Evolutionary conservation across 2,888 invertebrate species (phyloP).

Genomic region (Drosophila helvetica): DNA sequence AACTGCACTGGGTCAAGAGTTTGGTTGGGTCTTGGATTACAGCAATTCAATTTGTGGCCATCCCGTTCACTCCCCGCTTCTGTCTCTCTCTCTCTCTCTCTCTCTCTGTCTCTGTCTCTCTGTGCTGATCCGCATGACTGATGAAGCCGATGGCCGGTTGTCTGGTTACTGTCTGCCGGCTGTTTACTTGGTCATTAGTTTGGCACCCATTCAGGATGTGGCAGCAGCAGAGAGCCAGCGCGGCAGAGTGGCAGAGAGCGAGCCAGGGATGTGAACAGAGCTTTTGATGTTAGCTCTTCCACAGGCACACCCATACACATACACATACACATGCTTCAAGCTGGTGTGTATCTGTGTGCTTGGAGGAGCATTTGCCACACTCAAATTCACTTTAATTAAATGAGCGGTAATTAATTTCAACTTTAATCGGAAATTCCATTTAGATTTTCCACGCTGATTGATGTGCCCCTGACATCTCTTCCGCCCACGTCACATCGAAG

Average conservation of each 20-base stretch:
- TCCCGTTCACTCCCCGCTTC: background rate
- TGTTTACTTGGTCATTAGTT: slow-evolving; percentile 82
- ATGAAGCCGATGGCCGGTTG: slow-evolving; percentile 74
- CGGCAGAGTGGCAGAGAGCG: slow-evolving; percentile 44
- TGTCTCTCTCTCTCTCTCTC: background rate
- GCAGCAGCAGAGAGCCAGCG: slow-evolving; percentile 28
- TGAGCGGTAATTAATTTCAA: slow-evolving; percentile 83
- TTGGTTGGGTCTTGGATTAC: slow-evolving; percentile 17
- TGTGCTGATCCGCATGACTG: slow-evolving; percentile 65
- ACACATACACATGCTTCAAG: background rate
- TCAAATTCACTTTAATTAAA: slow-evolving; percentile 83
- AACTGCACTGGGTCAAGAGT: slow-evolving; percentile 63
- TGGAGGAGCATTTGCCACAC: slow-evolving; percentile 54
- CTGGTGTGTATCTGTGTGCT: slow-evolving; percentile 14
- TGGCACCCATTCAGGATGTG: slow-evolving; percentile 67
- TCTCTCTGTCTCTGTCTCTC: background rate
- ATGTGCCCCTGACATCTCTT: slow-evolving; percentile 79
- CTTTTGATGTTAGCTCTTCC: slow-evolving; percentile 50
- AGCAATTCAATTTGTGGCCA: slow-evolving; percentile 42
- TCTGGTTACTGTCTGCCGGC: slow-evolving; percentile 82
- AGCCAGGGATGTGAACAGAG: slow-evolving; percentile 42
- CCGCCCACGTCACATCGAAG: slow-evolving; percentile 57
- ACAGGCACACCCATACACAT: slow-evolving; percentile 14
- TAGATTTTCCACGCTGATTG: slow-evolving; percentile 81
- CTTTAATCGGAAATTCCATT: slow-evolving; percentile 84